Conservation (phyloP, 2,888 invertebrate species). For the Drosophila ochracea region DNA sequence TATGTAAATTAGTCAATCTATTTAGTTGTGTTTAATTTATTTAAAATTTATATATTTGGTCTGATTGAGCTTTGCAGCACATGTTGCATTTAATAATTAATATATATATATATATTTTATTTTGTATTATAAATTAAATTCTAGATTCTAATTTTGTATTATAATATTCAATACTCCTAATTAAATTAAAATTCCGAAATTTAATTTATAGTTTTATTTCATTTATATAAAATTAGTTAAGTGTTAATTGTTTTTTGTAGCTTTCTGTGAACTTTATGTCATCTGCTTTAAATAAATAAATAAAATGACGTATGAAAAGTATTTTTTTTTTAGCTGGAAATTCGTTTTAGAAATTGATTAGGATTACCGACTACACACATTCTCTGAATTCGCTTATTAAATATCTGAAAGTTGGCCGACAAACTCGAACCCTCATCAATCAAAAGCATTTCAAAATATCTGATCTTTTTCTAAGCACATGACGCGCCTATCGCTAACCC, state of each 20-base stretch:
- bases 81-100: background rate
- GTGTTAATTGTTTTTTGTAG: background rate
- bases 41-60: too few species aligned
- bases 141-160: too few species aligned
- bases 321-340: background rate
- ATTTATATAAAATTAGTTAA: background rate
- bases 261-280: background rate
- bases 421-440: conserved; percentile 57
- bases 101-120: too few species aligned
- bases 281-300: background rate
- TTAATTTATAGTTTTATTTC: background rate
- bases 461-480: conserved; percentile 20
- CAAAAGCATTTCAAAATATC: conserved; percentile 32
- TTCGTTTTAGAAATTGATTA: conserved; percentile 26
- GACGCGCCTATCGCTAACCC: conserved; percentile 46
- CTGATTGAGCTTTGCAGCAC: background rate
- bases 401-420: conserved; percentile 29
- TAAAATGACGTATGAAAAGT: background rate
- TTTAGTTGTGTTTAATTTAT: background rate
- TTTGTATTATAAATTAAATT: too few species aligned
- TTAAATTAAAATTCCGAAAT: background rate
- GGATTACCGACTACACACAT: conserved; percentile 20
- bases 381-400: conserved; percentile 15
- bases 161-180: background rate
- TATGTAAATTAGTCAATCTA: background rate